Evolutionary conservation across 2,888 invertebrate genomes (phyloP).

Genomic region (Mongoloraphidia duomilia): DNA sequence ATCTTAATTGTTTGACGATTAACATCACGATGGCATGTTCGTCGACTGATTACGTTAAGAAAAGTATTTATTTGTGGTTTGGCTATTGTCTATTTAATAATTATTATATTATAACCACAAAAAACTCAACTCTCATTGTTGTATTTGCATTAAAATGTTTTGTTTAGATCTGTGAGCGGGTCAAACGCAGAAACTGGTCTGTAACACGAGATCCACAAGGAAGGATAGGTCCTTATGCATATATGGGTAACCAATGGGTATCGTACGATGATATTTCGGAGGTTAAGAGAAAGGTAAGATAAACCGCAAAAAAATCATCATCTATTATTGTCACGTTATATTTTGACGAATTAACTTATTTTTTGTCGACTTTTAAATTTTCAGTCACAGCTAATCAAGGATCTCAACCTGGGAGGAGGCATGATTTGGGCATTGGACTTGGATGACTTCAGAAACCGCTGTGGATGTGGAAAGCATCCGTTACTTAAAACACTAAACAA

Average conservation of each 20-base stretch:
- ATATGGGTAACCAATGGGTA: conserved; percentile 60
- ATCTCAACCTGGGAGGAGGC: conserved; percentile 49
- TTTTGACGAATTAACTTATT: background rate
- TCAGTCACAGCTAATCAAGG: conserved; percentile 40
- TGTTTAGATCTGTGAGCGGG: conserved; percentile 44
- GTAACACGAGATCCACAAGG: conserved; percentile 45
- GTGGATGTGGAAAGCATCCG: conserved; percentile 54
- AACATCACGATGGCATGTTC: too few relatives aligned
- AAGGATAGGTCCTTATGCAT: conserved; percentile 58
- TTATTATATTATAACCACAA: too few relatives aligned
- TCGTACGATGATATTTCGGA: conserved; percentile 59
- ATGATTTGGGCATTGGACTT: conserved; percentile 69
- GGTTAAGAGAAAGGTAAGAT: conserved; percentile 38
- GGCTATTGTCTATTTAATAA: too few relatives aligned
- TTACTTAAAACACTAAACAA: conserved; percentile 48
- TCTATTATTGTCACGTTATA: background rate
- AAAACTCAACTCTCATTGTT: too few relatives aligned
- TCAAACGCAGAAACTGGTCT: conserved; percentile 42
- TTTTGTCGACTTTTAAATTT: conserved; percentile 13
- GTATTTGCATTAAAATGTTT: conserved; percentile 6
- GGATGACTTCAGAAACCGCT: conserved; percentile 56
- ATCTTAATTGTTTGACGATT: too few relatives aligned
- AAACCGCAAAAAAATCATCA: background rate
- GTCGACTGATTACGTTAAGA: too few relatives aligned
- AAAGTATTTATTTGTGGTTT: too few relatives aligned